Evolutionary conservation across 1,140 invertebrate species (phyloP).

Genomic region (Macrostomum lignano): DNA sequence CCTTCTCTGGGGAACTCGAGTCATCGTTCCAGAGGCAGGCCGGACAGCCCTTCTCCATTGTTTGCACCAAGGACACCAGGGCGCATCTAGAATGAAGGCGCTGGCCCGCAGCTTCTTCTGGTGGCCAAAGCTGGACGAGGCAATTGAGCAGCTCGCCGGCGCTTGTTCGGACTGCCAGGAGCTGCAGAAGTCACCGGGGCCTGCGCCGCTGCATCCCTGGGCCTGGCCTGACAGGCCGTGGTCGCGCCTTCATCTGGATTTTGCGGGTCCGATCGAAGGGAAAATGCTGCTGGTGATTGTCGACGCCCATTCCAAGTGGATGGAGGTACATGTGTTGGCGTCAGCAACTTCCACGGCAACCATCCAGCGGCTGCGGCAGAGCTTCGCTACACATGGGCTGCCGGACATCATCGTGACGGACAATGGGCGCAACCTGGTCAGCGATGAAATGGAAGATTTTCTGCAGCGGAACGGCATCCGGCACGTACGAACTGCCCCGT

Average conservation of each 20-base stretch:
- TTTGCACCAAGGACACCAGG: slow-evolving; percentile 24
- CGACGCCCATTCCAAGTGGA: slow-evolving; percentile 27
- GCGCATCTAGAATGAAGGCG: slow-evolving; percentile 25
- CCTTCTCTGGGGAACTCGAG: slow-evolving; percentile 7
- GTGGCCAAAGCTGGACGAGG: slow-evolving; percentile 26
- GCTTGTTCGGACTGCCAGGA: slow-evolving; percentile 8
- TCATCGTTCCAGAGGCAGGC: slow-evolving; percentile 11
- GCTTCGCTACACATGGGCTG: slow-evolving; percentile 10
- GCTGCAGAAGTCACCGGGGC: slow-evolving; percentile 9
- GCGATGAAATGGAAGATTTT: too few relatives aligned
- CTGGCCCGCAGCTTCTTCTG: slow-evolving; percentile 21
- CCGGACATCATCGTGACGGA: slow-evolving; percentile 10
- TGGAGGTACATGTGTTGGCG: slow-evolving; percentile 22
- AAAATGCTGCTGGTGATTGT: slow-evolving; percentile 23
- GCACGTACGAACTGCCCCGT: too few relatives aligned
- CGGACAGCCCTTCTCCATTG: slow-evolving; percentile 13
- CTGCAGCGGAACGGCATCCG: too few relatives aligned
- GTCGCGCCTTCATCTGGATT: slow-evolving; percentile 28
- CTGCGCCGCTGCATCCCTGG: slow-evolving; percentile 13
- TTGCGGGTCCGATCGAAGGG: slow-evolving; percentile 18
- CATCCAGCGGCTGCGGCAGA: slow-evolving; percentile 9
- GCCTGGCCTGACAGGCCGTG: slow-evolving; percentile 16
- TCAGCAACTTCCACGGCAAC: slow-evolving; percentile 6
- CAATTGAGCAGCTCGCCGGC: slow-evolving; percentile 14
- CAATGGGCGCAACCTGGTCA: slow-evolving; percentile 10